Evolutionary conservation across 2,113 vertebrate species (phyloP).

Genomic region (Anhinga rufa): DNA sequence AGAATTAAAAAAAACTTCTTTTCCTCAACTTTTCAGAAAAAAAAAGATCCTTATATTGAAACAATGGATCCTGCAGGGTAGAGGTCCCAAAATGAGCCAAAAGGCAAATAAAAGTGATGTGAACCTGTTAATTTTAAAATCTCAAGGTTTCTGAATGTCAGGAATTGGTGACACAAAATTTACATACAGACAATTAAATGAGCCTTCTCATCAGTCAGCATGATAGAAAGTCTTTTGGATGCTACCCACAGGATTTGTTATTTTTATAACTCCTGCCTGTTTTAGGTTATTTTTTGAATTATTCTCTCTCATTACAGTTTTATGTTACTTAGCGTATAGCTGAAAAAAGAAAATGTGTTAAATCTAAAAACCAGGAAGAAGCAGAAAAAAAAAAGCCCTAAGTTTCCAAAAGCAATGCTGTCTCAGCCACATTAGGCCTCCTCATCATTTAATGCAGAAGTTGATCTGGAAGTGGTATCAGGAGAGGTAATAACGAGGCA

Average conservation of each 20-base stretch:
- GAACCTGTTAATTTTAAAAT: constrained; percentile 1
- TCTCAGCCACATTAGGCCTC: neutral
- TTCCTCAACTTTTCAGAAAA: neutral
- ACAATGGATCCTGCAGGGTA: neutral
- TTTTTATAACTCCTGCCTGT: constrained; percentile 46
- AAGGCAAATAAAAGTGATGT: neutral
- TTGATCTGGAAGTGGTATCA: neutral
- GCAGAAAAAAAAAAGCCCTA: neutral
- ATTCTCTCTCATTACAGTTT: neutral
- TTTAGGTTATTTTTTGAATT: constrained; percentile 30
- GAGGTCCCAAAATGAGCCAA: neutral
- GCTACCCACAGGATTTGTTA: constrained; percentile 52
- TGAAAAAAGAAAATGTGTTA: constrained; percentile 25
- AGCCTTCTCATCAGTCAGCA: constrained; percentile 33
- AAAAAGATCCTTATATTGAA: neutral
- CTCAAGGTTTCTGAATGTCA: neutral
- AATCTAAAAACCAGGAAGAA: neutral
- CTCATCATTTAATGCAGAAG: neutral
- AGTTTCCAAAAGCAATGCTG: neutral
- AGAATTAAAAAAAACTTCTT: neutral
- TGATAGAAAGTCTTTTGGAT: constrained; percentile 37
- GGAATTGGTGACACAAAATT: constrained; percentile 26
- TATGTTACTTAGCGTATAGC: constrained; percentile 13
- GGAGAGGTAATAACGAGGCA: neutral
- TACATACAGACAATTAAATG: constrained; percentile 42